These are phyloP conservation scores for Malurus elegans DNA, from an alignment of 2,113 vertebrate species.

Conservation along the genomic window DNA sequence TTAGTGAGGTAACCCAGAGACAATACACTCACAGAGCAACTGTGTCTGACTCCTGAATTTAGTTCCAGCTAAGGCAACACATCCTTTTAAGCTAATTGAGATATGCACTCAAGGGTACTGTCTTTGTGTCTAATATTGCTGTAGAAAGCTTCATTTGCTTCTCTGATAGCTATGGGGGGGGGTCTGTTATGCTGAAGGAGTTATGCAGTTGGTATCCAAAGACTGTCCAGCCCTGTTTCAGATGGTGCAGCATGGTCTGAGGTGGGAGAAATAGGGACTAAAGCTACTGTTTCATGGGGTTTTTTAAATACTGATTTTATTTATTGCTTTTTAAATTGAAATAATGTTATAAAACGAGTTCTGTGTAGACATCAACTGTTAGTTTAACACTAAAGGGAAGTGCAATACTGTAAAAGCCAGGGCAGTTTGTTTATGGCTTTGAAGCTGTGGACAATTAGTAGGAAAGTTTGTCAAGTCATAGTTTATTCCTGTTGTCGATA, in stretches of 20 bases:
- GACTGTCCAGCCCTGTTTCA: not conserved
- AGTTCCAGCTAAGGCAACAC: not conserved
- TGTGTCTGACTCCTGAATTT: not conserved
- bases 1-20: not conserved
- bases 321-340: not conserved
- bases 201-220: not conserved
- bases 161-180: not conserved
- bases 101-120: not conserved
- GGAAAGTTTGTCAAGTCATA: not conserved
- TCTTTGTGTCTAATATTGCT: not conserved
- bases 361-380: not conserved
- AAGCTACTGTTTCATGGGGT: not conserved
- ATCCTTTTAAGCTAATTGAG: not conserved
- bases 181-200: not conserved
- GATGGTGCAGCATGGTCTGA: not conserved
- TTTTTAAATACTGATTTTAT: not conserved
- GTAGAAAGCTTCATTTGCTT: not conserved
- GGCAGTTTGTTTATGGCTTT: not conserved
- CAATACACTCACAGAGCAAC: not conserved
- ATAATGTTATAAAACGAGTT: not conserved
- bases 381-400: not conserved
- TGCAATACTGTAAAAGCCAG: slow-evolving; percentile 12
- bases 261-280: not conserved
- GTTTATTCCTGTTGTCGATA: not conserved
- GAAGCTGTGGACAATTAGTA: not conserved